phyloP scores from a whole-genome alignment of 2,797 vertebrate genomes.

The Microctenopoma lineatum region DNA sequence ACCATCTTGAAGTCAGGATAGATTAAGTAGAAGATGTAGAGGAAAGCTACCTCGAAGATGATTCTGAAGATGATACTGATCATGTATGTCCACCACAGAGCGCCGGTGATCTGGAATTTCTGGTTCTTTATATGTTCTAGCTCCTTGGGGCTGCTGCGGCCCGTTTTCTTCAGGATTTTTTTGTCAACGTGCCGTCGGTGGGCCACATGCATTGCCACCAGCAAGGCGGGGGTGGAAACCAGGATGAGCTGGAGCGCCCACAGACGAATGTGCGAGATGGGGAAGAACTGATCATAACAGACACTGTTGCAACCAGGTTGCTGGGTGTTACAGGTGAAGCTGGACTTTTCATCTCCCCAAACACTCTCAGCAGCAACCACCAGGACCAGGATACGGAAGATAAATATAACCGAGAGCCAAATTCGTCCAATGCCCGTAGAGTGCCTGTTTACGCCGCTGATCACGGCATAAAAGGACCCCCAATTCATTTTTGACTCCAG shows the following conservation, averaged over 20 bases:
- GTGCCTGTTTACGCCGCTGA: slow-evolving; percentile 97
- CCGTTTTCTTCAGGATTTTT: slow-evolving; percentile 88
- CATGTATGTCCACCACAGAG: slow-evolving; percentile 97
- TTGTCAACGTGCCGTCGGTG: slow-evolving; percentile 96
- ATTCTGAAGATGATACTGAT: slow-evolving; percentile 95
- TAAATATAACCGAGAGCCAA: slow-evolving; percentile 99
- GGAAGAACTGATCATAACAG: slow-evolving; percentile 98
- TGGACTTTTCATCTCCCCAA: slow-evolving; percentile 96
- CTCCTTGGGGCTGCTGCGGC: slow-evolving; percentile 87
- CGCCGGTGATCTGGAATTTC: slow-evolving; percentile 92
- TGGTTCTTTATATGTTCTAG: slow-evolving; percentile 93
- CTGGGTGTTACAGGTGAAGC: slow-evolving; percentile 97
- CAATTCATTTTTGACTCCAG: slow-evolving; percentile 96
- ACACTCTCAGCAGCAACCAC: slow-evolving; percentile 97
- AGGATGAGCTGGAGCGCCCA: slow-evolving; percentile 98
- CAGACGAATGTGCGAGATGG: slow-evolving; percentile 96
- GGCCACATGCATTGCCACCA: slow-evolving; percentile 98
- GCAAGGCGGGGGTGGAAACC: slow-evolving; percentile 95
- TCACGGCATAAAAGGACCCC: slow-evolving; percentile 94
- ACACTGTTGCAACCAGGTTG: slow-evolving; percentile 98
- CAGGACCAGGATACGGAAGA: slow-evolving; percentile 97
- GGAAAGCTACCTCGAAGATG: slow-evolving; percentile 91
- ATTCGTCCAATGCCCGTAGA: slow-evolving; percentile 96
- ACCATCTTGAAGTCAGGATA: slow-evolving; percentile 98
- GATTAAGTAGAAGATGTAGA: slow-evolving; percentile 97